A percentile compares a stretch with the other conserved stretches of the same genome.
Conservation (phyloP, 64 coral and sea anemone species). For the Montipora efflorescens region DNA sequence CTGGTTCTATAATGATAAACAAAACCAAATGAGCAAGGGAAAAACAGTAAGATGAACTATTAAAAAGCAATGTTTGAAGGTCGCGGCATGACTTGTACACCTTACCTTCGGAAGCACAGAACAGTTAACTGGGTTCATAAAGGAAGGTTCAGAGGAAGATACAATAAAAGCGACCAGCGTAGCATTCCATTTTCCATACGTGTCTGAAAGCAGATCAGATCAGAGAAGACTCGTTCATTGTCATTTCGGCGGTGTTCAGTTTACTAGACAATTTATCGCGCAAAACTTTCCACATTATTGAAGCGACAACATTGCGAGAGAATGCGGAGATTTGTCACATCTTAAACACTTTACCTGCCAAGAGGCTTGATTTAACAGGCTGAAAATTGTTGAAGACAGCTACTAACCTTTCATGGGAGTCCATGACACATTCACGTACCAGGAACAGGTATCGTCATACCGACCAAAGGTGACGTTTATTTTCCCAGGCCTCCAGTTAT, state of each 20-base stretch:
- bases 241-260: neutral
- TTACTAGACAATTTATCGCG: no score
- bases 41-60: neutral
- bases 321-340: no score
- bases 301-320: no score
- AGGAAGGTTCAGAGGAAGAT: no score
- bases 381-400: neutral
- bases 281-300: no score
- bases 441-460: neutral
- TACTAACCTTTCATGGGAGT: constrained; percentile 18
- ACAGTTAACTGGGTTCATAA: neutral
- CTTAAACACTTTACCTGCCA: no score
- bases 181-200: constrained; percentile 1
- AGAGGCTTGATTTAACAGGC: no score
- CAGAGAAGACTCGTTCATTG: neutral
- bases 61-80: neutral
- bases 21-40: neutral
- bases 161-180: neutral
- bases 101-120: constrained; percentile 8
- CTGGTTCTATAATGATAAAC: constrained; percentile 1
- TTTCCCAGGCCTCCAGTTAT: neutral
- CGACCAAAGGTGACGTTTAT: constrained; percentile 3
- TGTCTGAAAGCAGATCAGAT: neutral
- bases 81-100: neutral
- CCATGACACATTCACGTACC: constrained; percentile 44